These are phyloP conservation scores for Biston stratarius DNA, from an alignment of 2,888 invertebrate genomes.

Conservation along the genomic window DNA sequence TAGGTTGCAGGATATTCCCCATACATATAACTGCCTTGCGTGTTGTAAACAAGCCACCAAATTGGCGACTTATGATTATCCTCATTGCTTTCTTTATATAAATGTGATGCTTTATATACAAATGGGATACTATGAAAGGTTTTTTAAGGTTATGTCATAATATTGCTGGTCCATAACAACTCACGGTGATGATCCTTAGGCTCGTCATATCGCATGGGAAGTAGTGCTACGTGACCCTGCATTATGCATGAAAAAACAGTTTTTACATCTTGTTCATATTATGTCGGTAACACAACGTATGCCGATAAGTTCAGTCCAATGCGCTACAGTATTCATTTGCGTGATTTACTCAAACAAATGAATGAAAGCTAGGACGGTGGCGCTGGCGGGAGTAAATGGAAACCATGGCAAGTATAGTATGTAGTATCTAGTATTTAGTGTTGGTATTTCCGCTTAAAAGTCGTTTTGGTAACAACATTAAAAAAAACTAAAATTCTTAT, in stretches of 20 bases:
- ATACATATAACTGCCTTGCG: slow-evolving; percentile 1
- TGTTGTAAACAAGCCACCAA: slow-evolving; percentile 29
- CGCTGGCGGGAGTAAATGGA: too few species aligned
- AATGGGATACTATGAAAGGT: slow-evolving; percentile 27
- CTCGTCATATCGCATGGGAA: slow-evolving; percentile 42
- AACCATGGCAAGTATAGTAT: too few species aligned
- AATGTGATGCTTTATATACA: slow-evolving; percentile 29
- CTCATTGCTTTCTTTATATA: slow-evolving; percentile 24
- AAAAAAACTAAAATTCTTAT: too few species aligned
- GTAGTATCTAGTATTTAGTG: too few species aligned
- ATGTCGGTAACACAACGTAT: neutral
- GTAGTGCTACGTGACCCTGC: slow-evolving; percentile 44
- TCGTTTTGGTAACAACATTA: too few species aligned
- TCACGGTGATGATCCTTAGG: slow-evolving; percentile 39
- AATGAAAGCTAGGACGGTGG: too few species aligned
- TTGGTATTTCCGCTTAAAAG: too few species aligned
- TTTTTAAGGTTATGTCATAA: slow-evolving; percentile 36
- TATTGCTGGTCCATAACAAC: slow-evolving; percentile 27
- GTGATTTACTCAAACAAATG: too few species aligned
- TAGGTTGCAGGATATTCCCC: slow-evolving; percentile 13
- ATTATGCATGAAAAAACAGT: slow-evolving; percentile 48
- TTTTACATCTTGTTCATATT: slow-evolving; percentile 25
- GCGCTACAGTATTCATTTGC: neutral
- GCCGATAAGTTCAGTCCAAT: neutral
- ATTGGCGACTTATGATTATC: slow-evolving; percentile 34